phyloP scores from a whole-genome alignment of 2,113 vertebrate genomes.

The Psittacara wagleri region DNA sequence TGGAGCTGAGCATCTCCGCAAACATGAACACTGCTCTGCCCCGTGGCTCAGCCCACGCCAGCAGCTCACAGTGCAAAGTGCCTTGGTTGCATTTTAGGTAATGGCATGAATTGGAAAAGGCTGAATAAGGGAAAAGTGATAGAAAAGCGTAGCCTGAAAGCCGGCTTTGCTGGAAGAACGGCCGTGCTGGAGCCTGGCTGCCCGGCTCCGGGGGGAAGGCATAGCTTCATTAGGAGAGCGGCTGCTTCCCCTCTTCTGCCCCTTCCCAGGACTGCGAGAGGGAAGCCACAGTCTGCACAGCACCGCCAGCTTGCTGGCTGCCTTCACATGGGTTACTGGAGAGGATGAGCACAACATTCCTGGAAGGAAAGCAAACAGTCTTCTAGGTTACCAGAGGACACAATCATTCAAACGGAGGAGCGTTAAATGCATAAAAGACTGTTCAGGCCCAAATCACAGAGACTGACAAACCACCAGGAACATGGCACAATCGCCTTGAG shows the following conservation, averaged over 20 bases:
- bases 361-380: neutral
- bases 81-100: neutral
- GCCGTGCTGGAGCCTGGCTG: neutral
- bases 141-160: neutral
- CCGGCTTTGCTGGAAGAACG: neutral
- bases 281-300: neutral
- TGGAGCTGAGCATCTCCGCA: neutral
- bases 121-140: neutral
- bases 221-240: neutral
- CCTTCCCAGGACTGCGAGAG: rapidly evolving
- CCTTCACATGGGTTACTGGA: rapidly evolving
- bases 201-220: neutral
- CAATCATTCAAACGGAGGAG: neutral
- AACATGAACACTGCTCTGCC: neutral
- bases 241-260: neutral
- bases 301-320: neutral
- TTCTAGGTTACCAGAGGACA: neutral
- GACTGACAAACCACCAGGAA: slow-evolving; percentile 48
- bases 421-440: slow-evolving; percentile 16
- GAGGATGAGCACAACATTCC: neutral
- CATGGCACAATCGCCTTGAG: neutral
- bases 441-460: slow-evolving; percentile 47
- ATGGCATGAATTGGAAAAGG: neutral
- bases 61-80: neutral
- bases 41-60: neutral